These are phyloP conservation scores for Schlechtendalia chinensis DNA, from an alignment of 1,140 invertebrate species.

Conservation along the genomic window DNA sequence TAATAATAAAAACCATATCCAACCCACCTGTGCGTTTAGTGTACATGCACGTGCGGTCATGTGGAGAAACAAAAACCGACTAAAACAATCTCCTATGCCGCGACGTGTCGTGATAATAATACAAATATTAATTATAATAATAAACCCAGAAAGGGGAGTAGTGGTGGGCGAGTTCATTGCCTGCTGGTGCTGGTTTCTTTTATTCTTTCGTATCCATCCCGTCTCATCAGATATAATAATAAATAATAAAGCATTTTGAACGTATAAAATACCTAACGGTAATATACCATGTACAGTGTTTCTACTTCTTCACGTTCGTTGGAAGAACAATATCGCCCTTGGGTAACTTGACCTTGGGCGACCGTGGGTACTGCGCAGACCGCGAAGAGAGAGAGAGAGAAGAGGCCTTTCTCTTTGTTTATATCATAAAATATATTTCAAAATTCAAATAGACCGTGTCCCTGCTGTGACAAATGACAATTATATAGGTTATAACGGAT, in stretches of 20 bases:
- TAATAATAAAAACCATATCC: background rate
- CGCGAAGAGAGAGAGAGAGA: background rate
- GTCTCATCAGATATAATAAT: too few species aligned
- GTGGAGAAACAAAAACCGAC: background rate
- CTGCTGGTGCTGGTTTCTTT: conserved; percentile 5
- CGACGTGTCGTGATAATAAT: background rate
- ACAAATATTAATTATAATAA: background rate
- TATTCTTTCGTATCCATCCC: background rate
- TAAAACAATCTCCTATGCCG: background rate
- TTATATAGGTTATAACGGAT: conserved; percentile 18
- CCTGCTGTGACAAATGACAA: conserved; percentile 8
- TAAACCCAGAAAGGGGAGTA: background rate
- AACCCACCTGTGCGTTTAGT: background rate
- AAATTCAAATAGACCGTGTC: conserved; percentile 11
- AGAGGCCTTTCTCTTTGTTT: conserved; percentile 31
- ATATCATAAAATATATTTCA: background rate
- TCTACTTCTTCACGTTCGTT: background rate
- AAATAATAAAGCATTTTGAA: conserved; percentile 21
- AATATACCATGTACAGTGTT: background rate
- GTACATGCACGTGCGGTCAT: background rate
- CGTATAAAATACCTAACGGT: conserved; percentile 36
- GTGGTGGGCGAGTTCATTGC: background rate
- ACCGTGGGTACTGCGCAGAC: background rate
- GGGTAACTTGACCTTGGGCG: conserved; percentile 41
- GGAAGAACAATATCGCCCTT: conserved; percentile 42